These are phyloP conservation scores for Rhinolophus ferrumequinum DNA, from an alignment of 2,113 vertebrate genomes.

Conservation along the genomic window DNA sequence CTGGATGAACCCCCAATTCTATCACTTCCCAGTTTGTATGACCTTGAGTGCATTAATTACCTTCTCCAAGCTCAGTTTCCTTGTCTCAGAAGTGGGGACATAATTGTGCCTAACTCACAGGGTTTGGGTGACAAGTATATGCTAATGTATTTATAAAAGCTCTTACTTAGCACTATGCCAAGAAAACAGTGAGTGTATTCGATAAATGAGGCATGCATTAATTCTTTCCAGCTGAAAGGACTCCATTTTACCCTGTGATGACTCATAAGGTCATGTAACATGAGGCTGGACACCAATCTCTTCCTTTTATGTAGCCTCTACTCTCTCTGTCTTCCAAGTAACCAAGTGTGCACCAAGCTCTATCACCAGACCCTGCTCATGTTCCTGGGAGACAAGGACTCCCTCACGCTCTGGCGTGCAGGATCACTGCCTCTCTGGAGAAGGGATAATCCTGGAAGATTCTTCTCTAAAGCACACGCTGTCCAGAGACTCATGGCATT, in stretches of 20 bases:
- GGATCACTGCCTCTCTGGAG: neutral
- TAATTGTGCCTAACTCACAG: neutral
- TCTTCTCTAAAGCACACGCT: neutral
- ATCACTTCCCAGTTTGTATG: neutral
- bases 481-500: neutral
- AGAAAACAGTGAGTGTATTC: neutral
- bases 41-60: neutral
- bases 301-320: neutral
- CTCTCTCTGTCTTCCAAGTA: neutral
- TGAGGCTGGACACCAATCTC: neutral
- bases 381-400: neutral
- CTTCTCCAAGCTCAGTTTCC: neutral
- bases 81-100: neutral
- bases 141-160: neutral
- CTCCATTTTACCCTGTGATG: neutral
- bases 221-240: neutral
- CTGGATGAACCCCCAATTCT: neutral
- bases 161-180: neutral
- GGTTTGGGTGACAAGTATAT: neutral
- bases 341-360: neutral
- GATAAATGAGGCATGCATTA: neutral
- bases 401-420: neutral
- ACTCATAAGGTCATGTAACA: neutral
- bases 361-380: neutral
- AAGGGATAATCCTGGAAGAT: neutral